Base-by-base conservation (phyloP, 2,797 vertebrate genomes). In the Pteropus rufus region DNA sequence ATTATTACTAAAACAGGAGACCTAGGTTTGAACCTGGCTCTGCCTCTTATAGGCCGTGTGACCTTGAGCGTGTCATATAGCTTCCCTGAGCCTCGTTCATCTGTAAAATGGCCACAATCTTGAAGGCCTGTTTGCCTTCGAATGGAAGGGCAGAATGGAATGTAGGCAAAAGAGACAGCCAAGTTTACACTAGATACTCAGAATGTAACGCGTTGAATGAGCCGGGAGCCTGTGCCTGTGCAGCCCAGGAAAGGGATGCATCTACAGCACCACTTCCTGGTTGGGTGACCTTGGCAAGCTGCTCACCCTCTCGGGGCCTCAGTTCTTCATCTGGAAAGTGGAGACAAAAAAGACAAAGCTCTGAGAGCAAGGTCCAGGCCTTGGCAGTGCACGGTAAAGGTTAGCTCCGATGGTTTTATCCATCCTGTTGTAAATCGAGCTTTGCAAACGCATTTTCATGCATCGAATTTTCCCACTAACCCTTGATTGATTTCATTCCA, bases 161-260 rank as follows among this genome's bases (percentile, higher is more conserved):
- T 41, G 31, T 0, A 10, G 56, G 36, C 84, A 0, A 10, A 10
- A 10, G 31, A 62, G 31, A 65, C 1, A 8, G 49, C 36, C 54
- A 36, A 46, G 56, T 4, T 0, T 14, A n/a, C 0, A 0, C 14
- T 10, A 26, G 21, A 65, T 21, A 34, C 18, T 41, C 4, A 26
- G 26, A 5, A 23, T 12, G 21, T 31, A 52, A 58, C 34, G 31
- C 29, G n/a, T 1, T 16, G 34, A 49, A 52, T 39, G 36, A 18
- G 34, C 67, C 12, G 24, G 2, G 64, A 65, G n/a, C 39, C 34
- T 24, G 36, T 31, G 18, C 26, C 46, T 26, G 9, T 44, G 36
- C 80, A 31, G 69, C 64, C 46, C 72, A 46, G n/a, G 41, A 39
- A 21, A n/a, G 10, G 31, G 8, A 44, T 14, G 14, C 49, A 5